A percentile compares a stretch with the other conserved stretches of the same genome.
Conservation (phyloP, 2,113 vertebrate genomes). For the Centrocercus urophasianus region DNA sequence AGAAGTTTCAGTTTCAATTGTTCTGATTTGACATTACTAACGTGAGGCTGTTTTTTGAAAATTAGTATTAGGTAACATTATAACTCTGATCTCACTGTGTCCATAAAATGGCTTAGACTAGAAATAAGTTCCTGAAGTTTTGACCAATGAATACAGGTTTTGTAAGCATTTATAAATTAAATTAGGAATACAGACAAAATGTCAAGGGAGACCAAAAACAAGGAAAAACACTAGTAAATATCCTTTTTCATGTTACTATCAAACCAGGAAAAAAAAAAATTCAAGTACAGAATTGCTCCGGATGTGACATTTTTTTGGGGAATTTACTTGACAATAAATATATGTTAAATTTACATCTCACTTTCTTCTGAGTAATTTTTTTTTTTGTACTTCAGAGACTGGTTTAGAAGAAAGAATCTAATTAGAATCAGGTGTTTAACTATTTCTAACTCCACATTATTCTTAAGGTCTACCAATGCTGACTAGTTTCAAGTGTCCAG, state of each 20-base stretch:
- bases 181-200: background rate
- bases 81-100: background rate
- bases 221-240: background rate
- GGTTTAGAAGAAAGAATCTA: background rate
- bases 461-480: background rate
- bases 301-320: background rate
- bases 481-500: background rate
- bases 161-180: background rate
- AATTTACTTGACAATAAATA: background rate
- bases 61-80: background rate
- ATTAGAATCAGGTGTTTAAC: background rate
- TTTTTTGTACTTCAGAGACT: background rate
- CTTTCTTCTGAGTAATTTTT: background rate
- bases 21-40: background rate
- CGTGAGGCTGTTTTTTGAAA: background rate
- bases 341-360: background rate
- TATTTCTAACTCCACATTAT: background rate
- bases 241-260: background rate
- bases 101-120: background rate
- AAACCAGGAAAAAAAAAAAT: background rate
- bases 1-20: background rate
- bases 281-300: background rate
- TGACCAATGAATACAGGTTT: background rate
- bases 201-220: background rate
- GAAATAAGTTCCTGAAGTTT: background rate